phyloP scores from a whole-genome alignment of 2,113 vertebrate genomes.

The Trichomycterus rosablanca region DNA sequence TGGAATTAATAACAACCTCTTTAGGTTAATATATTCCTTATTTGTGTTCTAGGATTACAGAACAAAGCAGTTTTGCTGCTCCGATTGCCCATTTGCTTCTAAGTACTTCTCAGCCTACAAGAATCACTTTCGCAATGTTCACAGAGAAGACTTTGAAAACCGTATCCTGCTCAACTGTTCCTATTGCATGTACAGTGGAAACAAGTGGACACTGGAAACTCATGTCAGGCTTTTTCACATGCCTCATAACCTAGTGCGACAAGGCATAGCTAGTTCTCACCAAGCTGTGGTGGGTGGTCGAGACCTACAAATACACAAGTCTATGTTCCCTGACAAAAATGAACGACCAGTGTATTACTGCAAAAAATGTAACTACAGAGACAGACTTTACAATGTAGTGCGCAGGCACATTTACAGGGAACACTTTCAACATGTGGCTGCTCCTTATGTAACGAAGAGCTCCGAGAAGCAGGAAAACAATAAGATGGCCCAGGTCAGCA shows the following conservation, averaged over 20 bases:
- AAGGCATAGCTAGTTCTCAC: conserved; percentile 61
- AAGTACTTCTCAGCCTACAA: conserved; percentile 98
- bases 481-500: conserved; percentile 70
- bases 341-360: conserved; percentile 96
- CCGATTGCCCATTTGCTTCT: conserved; percentile 92
- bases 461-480: conserved; percentile 84
- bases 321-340: conserved; percentile 76
- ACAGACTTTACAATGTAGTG: conserved; percentile 92
- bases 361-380: conserved; percentile 96
- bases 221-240: conserved; percentile 97
- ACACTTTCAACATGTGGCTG: conserved; percentile 95
- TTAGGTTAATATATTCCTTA: no score
- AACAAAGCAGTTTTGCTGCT: conserved; percentile 98
- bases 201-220: conserved; percentile 93
- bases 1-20: neutral
- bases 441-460: conserved; percentile 86
- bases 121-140: conserved; percentile 98
- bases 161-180: conserved; percentile 94
- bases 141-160: conserved; percentile 90
- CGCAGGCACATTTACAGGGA: conserved; percentile 98
- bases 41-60: conserved; percentile 77
- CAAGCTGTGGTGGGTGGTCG: conserved; percentile 43
- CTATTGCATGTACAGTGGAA: conserved; percentile 92
- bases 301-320: conserved; percentile 71
- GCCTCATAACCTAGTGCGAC: conserved; percentile 73